Base-by-base conservation (phyloP, 2,797 vertebrate species). In the Crocodylus rhombifer region DNA sequence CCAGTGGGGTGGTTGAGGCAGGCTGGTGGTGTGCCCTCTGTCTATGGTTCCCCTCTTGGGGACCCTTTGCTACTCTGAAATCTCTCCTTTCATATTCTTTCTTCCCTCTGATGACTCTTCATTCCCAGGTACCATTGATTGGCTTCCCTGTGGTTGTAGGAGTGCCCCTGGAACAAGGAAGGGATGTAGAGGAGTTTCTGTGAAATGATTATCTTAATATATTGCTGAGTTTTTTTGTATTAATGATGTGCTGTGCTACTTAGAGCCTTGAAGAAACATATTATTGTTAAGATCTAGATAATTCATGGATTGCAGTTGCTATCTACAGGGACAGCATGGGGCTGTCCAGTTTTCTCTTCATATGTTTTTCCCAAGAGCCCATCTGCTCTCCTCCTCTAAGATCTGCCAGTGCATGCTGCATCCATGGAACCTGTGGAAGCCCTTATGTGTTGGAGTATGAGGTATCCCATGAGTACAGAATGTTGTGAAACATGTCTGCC, bases 161-260 rank as follows among this genome's bases (percentile, higher is more conserved):
- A 73, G 23, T 69, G 76, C 3, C 20, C 6, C 8, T 74, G 28
- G 9, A 83, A 80, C 4, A 81, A 74, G 5, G 17, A 56, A 78
- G 76, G 64, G 78, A 4, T 76, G 51, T 61, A 0, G 1, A 84
- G 30, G 51, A 60, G 14, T 10, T 60, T 90, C 85, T 83, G 11
- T 30, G 28, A 69, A 69, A 87, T 2, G 69, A 73, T 62, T 86
- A 73, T 80, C 95, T 94, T 77, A 84, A 77, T 89, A 80, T 62
- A 80, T 62, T 63, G 25, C 65, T 79, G 69, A 73, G 58, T 82
- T 89, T 91, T 79, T 60, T 21, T 61, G 62, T 36, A 73, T 21
- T 10, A 84, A 51, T 74, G 21, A 51, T 86, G 2, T 69, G 55
- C 73, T 73, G 67, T 23, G 28, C 15, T 18, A 76, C 21, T n/a